Percentiles rank a stretch among this genome's conserved stretches.
phyloP scores from a whole-genome alignment of 2,113 vertebrate genomes.

The Egretta garzetta region DNA sequence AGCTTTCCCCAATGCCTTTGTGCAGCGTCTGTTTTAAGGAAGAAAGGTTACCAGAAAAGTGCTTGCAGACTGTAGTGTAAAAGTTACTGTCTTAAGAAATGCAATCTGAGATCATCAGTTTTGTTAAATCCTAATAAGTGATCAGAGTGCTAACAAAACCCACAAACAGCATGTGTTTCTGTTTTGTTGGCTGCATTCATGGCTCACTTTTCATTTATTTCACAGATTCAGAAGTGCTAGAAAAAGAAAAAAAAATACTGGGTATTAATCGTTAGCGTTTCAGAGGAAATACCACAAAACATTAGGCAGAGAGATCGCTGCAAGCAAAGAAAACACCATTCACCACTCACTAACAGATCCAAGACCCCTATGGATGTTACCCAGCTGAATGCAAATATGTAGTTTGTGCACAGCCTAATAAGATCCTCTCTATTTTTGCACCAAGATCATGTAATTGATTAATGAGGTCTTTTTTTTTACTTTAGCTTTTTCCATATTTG shows the following conservation, averaged over 20 bases:
- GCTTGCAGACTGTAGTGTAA: neutral
- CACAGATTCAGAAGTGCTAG: constrained; percentile 9
- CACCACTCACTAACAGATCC: neutral
- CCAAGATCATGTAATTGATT: neutral
- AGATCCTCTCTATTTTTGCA: neutral
- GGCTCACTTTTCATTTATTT: constrained; percentile 24
- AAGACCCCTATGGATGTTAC: neutral
- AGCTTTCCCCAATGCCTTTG: neutral
- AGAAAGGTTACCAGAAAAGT: neutral
- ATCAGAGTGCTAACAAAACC: neutral
- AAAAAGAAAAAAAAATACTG: neutral
- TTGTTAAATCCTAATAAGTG: constrained; percentile 17
- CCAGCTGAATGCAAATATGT: neutral
- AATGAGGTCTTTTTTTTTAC: neutral
- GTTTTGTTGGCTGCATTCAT: neutral
- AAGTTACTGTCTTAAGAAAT: constrained; percentile 36
- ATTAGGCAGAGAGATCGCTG: neutral
- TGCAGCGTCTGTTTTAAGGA: neutral
- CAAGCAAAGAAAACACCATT: neutral
- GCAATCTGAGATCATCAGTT: neutral
- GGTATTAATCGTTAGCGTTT: constrained; percentile 34
- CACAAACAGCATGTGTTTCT: neutral
- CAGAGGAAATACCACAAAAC: constrained; percentile 13
- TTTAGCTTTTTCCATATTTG: neutral
- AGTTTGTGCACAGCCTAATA: neutral